Base-by-base conservation (phyloP, 2,888 invertebrate species). In the Brenthis ino region DNA sequence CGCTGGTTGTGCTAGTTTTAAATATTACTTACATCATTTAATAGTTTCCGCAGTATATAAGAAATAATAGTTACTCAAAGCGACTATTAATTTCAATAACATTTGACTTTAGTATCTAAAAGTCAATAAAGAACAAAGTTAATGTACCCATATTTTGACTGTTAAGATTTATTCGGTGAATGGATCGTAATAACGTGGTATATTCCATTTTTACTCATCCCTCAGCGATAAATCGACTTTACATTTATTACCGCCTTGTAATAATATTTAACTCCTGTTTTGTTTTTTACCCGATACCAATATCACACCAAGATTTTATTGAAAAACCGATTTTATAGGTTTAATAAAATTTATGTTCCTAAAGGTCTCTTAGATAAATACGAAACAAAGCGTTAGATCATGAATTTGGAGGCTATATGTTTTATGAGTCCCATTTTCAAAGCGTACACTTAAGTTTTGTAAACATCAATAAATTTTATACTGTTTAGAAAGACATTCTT, bases 291-390 rank as follows among this genome's bases (percentile, higher is more conserved):
- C 68, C 77, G 77, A 77, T 72, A 78, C 74, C 71, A 77, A 77
- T 81, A 79, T 79, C 83, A 82, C 80, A 83, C 77, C 75, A 79
- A 80, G 74, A 76, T 85, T 85, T 85, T 88, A 88, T 88, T 83
- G 83, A 80, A 85, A 69, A 87, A 83, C 81, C 84, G 76, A 84
- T 86, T 83, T 86, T 85, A 87, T 82, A 78, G 79, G 78, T 77
- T 77, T 82, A 84, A 80, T 89, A 85, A 88, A 89, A 85, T 77
- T 77, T 80, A 80, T 80, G 83, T 85, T 79, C 80, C 65, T 68
- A 67, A 79, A 81, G 76, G 76, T 79, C 73, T 75, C 77, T 80
- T 74, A 85, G 80, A 85, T 86, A 86, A 86, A 85, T 77, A 82
- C 70, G 71, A 71, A 79, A 79, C 80, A 76, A 79, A 76, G 77